Percentiles rank a stretch among this genome's conserved stretches.
These are phyloP conservation scores for Noctua fimbriata DNA, from an alignment of 2,888 invertebrate genomes.

Conservation along the genomic window DNA sequence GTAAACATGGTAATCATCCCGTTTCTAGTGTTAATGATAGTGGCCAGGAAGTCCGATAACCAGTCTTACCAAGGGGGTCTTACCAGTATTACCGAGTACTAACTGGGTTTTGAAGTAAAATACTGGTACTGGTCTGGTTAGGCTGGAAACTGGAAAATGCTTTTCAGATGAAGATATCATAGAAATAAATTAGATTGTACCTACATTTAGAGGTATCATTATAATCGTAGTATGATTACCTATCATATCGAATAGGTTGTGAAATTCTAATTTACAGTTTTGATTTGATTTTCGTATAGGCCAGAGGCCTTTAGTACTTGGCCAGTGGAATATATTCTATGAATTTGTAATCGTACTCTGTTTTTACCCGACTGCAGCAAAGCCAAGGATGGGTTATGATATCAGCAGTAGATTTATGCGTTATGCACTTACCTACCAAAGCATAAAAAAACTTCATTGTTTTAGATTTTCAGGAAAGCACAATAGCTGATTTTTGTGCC, in stretches of 20 bases:
- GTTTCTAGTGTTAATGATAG: too few relatives aligned
- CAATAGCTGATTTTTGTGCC: not conserved
- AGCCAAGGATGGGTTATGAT: not conserved
- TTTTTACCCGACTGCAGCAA: not conserved
- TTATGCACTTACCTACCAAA: not conserved
- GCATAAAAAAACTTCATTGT: not conserved
- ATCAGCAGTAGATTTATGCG: not conserved
- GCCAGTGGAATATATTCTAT: not conserved
- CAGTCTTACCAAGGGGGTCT: not conserved
- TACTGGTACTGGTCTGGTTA: not conserved
- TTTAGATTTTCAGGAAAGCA: not conserved
- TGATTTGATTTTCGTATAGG: not conserved
- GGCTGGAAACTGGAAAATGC: not conserved
- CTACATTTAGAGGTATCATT: not conserved
- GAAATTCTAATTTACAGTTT: not conserved
- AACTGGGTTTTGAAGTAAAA: not conserved
- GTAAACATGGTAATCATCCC: too few relatives aligned
- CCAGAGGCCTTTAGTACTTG: not conserved
- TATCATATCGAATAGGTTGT: not conserved
- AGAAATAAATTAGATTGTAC: not conserved
- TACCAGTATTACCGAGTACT: not conserved
- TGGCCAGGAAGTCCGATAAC: not conserved
- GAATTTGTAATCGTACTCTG: not conserved
- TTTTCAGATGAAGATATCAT: not conserved
- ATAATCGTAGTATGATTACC: not conserved